Evolutionary conservation across 2,888 invertebrate species (phyloP).

Genomic region (Euzophera pinguis): DNA sequence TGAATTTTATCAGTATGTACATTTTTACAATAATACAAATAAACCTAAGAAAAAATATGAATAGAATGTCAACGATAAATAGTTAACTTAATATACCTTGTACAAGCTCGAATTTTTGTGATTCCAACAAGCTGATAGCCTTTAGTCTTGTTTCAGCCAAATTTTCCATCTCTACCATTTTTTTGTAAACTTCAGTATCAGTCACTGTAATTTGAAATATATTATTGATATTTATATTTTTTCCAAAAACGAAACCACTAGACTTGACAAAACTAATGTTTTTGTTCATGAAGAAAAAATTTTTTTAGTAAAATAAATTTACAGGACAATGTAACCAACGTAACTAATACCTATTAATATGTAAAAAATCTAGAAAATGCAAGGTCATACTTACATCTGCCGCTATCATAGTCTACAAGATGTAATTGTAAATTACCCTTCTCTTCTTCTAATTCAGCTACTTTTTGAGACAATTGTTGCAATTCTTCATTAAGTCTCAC

Average conservation of each 20-base stretch:
- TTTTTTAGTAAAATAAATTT: too few relatives aligned
- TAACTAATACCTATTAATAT: too few relatives aligned
- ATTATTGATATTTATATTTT: neutral
- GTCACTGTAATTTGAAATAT: conserved; percentile 54
- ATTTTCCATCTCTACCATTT: conserved; percentile 68
- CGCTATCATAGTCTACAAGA: conserved; percentile 89
- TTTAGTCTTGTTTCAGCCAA: conserved; percentile 77
- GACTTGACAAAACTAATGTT: too few relatives aligned
- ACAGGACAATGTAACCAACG: too few relatives aligned
- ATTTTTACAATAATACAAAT: too few relatives aligned
- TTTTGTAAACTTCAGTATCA: conserved; percentile 73
- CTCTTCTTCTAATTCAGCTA: conserved; percentile 93
- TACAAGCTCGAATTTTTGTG: conserved; percentile 84
- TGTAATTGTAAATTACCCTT: conserved; percentile 94
- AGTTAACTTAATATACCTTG: conserved; percentile 66
- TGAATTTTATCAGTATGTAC: neutral
- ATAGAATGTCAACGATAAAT: neutral
- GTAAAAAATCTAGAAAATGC: too few relatives aligned
- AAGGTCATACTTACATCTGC: conserved; percentile 75
- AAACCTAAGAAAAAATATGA: neutral
- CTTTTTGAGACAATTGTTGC: conserved; percentile 84
- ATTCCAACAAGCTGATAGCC: conserved; percentile 81
- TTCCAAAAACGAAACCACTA: neutral
- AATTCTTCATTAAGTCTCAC: conserved; percentile 82
- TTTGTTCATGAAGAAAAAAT: too few relatives aligned